Conservation (phyloP, 2,888 invertebrate genomes). For the Aleiodes testaceus region DNA sequence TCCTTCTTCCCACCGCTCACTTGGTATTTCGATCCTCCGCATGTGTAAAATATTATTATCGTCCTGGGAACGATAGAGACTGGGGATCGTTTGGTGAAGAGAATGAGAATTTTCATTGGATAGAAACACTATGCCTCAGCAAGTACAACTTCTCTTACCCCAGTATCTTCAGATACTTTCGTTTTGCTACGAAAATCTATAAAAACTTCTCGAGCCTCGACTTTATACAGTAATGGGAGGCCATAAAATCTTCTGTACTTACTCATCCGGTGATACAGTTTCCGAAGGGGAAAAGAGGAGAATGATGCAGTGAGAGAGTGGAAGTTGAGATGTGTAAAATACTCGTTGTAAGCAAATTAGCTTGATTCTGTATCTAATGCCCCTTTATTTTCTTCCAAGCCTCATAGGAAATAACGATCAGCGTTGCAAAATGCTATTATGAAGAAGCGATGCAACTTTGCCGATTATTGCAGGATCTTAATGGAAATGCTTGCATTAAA, state of each 20-base stretch:
- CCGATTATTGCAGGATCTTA: constrained; percentile 18
- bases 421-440: constrained; percentile 2
- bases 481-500: constrained; percentile 23
- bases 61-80: constrained; percentile 21
- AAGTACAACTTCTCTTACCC: too few relatives aligned
- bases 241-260: constrained; percentile 59
- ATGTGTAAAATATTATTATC: constrained; percentile 36
- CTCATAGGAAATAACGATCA: constrained; percentile 22
- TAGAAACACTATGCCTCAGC: neutral
- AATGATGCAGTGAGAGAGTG: constrained; percentile 9
- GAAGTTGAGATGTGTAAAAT: constrained; percentile 33
- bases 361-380: constrained; percentile 20
- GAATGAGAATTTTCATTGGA: constrained; percentile 7
- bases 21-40: neutral
- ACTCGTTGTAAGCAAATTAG: constrained; percentile 44
- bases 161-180: constrained; percentile 48
- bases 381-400: constrained; percentile 5
- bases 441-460: constrained; percentile 27
- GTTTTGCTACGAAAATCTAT: constrained; percentile 56
- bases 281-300: neutral
- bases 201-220: constrained; percentile 56
- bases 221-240: constrained; percentile 53
- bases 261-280: constrained; percentile 26
- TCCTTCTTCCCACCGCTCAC: neutral
- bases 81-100: neutral